Evolutionary conservation across 2,888 invertebrate species (phyloP), one percentile per base, ranked within the genome.

Genomic region (Halocaridina rubra): DNA sequence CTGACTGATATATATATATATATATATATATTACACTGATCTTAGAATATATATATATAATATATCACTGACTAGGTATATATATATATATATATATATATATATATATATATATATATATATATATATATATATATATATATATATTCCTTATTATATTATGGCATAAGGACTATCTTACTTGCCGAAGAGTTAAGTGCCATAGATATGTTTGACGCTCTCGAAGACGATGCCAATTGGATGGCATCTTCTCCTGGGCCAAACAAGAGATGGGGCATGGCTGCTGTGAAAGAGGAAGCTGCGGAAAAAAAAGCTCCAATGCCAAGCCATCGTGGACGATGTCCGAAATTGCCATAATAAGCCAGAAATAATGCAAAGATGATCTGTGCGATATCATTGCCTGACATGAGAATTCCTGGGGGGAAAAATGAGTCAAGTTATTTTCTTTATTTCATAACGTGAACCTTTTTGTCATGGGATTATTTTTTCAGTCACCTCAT

Each of bases 381-480:
- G 84, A 95, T 91, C 90, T 94, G 94, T 89, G 94, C 94, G 88
- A 95, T 93, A 90, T 95, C 95, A 90, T 95, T 95, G 30, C 95
- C 95, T 85, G 95, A 64, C 29, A 88, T 39, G 0, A 88, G 29
- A 22, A 80, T 69, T 2, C 88, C 86, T 88, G 81, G 16, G n/a
- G 30, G 3, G 10, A 30, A n/a, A 67, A n/a, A n/a, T n/a, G n/a
- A n/a, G n/a, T n/a, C n/a, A n/a, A n/a, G n/a, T n/a, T n/a, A n/a
- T n/a, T n/a, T n/a, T n/a, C n/a, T n/a, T n/a, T n/a, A n/a, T n/a
- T n/a, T n/a, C n/a, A n/a, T n/a, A n/a, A n/a, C n/a, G n/a, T n/a
- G n/a, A n/a, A n/a, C n/a, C n/a, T n/a, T n/a, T n/a, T n/a, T n/a
- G n/a, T n/a, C n/a, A n/a, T n/a, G n/a, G n/a, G n/a, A n/a, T n/a